phyloP scores from a whole-genome alignment of 2,113 vertebrate genomes.

The Upupa epops region DNA sequence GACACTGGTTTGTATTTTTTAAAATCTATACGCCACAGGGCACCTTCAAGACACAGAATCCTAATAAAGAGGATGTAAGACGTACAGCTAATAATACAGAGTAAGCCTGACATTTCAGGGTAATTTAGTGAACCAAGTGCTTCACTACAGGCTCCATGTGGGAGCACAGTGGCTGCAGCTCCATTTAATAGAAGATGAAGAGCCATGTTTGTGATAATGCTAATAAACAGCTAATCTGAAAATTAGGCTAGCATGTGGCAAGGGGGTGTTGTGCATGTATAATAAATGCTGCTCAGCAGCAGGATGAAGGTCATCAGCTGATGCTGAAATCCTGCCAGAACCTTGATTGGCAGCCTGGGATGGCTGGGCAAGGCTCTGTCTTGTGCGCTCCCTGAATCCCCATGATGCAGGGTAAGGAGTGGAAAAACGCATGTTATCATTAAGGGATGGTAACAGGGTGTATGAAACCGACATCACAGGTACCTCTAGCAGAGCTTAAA shows the following conservation, averaged over 20 bases:
- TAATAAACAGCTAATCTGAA: constrained; percentile 53
- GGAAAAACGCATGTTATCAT: neutral
- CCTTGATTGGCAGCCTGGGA: neutral
- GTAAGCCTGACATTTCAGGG: constrained; percentile 69
- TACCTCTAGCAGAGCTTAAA: neutral
- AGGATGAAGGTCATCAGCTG: neutral
- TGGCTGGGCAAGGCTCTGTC: neutral
- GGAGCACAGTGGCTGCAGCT: neutral
- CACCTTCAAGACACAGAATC: constrained; percentile 63
- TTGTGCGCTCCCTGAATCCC: neutral
- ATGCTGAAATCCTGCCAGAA: neutral
- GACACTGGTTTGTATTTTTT: constrained; percentile 62
- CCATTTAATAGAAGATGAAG: constrained; percentile 44
- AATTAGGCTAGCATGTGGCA: constrained; percentile 16
- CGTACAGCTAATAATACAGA: constrained; percentile 49
- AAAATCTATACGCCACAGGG: constrained; percentile 54
- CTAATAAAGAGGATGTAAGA: constrained; percentile 70
- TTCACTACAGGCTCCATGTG: constrained; percentile 3
- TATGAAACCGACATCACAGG: neutral
- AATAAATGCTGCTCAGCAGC: neutral
- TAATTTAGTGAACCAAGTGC: constrained; percentile 65
- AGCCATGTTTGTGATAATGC: neutral
- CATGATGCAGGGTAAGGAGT: neutral
- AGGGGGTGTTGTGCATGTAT: neutral
- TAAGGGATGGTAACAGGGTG: neutral